These are phyloP conservation scores for Spheniscus humboldti DNA, from an alignment of 2,797 vertebrate genomes.

Conservation along the genomic window DNA sequence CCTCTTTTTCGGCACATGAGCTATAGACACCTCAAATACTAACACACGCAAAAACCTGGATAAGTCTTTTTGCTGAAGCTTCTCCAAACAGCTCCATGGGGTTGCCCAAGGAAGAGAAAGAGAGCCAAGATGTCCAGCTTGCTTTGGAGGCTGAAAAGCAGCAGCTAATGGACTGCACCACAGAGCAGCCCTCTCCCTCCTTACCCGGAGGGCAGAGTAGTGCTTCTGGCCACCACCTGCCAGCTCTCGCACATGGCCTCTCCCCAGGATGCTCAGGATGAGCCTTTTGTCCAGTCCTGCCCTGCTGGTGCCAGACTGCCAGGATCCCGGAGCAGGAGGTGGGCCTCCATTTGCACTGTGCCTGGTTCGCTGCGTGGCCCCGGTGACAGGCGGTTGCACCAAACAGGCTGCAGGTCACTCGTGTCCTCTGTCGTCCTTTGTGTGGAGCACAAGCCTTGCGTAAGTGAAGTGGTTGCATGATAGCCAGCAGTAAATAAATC, in stretches of 20 bases:
- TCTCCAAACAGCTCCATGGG: not conserved
- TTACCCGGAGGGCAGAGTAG: not conserved
- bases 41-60: not conserved
- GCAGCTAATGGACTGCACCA: not conserved
- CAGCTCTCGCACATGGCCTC: not conserved
- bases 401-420: not conserved
- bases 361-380: accelerated
- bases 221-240: not conserved
- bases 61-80: not conserved
- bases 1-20: accelerated
- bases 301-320: not conserved
- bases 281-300: not conserved
- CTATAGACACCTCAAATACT: not conserved
- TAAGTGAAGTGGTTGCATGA: not conserved
- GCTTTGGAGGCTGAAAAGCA: not conserved
- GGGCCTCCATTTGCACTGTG: not conserved
- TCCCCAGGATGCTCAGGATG: not conserved
- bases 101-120: not conserved
- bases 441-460: not conserved
- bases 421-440: not conserved
- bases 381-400: not conserved
- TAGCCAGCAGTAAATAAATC: accelerated
- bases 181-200: not conserved
- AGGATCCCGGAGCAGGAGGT: not conserved
- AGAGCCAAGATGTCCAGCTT: not conserved